Conservation (phyloP, 2,888 invertebrate species). For the Scelioninae gen. 2 region DNA sequence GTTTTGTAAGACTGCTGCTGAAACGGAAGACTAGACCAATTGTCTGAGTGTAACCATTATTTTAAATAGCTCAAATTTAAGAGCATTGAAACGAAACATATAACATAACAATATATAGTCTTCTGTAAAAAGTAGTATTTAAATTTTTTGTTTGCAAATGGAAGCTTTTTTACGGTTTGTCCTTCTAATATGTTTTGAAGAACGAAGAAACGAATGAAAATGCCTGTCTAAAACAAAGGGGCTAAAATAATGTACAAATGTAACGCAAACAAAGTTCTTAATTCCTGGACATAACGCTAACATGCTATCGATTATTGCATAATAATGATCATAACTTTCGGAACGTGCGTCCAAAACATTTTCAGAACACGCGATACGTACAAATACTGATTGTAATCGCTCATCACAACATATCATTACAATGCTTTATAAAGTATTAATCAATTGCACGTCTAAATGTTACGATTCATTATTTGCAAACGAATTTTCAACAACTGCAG, state of each 20-base stretch:
- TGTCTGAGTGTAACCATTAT: too few relatives aligned
- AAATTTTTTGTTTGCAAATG: too few relatives aligned
- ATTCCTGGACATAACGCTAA: slow-evolving; percentile 15
- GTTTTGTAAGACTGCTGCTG: too few relatives aligned
- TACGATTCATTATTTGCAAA: too few relatives aligned
- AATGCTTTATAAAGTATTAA: too few relatives aligned
- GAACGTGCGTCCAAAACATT: slow-evolving; percentile 12
- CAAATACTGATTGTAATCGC: slow-evolving; percentile 30
- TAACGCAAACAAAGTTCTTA: slow-evolving; percentile 39
- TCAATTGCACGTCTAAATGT: too few relatives aligned
- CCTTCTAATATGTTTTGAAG: slow-evolving; percentile 10
- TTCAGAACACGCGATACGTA: slow-evolving; percentile 32
- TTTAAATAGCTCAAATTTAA: too few relatives aligned
- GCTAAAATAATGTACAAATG: slow-evolving; percentile 20
- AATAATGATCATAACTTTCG: slow-evolving; percentile 41
- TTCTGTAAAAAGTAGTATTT: too few relatives aligned
- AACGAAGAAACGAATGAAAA: slow-evolving; percentile 24
- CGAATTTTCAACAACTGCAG: too few relatives aligned
- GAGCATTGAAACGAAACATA: too few relatives aligned
- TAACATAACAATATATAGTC: too few relatives aligned
- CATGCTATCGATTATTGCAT: slow-evolving; percentile 36
- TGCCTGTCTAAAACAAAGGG: slow-evolving; percentile 5
- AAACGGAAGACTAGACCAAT: too few relatives aligned
- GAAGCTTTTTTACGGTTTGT: neutral
- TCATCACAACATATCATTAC: slow-evolving; percentile 29